These are phyloP conservation scores for Enoplosus armatus DNA, from an alignment of 2,797 vertebrate genomes.

Conservation along the genomic window DNA sequence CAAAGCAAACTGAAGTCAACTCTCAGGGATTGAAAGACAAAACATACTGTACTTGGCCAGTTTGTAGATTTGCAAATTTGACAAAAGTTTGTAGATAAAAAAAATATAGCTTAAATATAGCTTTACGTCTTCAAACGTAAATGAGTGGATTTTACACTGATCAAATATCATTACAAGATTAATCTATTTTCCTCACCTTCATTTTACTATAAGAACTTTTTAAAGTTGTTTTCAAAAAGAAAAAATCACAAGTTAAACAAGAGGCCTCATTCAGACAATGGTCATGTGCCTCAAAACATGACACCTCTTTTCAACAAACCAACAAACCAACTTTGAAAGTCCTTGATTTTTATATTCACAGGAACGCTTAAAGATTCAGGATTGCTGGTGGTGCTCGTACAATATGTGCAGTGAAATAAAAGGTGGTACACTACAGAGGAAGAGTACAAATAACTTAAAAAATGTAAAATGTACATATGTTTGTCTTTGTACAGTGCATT, in stretches of 20 bases:
- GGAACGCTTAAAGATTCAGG: too few relatives aligned
- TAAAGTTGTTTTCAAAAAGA: neutral
- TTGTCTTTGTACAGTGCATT: too few relatives aligned
- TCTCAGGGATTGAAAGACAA: conserved; percentile 38
- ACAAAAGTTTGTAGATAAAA: too few relatives aligned
- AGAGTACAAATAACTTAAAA: neutral
- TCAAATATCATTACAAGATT: neutral
- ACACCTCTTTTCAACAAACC: neutral
- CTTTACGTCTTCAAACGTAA: too few relatives aligned
- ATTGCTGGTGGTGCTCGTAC: neutral
- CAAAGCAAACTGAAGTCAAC: neutral
- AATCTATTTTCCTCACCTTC: neutral
- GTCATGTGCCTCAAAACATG: neutral
- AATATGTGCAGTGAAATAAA: neutral
- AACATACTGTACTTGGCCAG: conserved; percentile 30
- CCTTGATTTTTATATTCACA: neutral
- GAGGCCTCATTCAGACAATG: neutral
- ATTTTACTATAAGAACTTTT: neutral
- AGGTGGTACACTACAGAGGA: neutral
- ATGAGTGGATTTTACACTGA: neutral
- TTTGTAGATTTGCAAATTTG: too few relatives aligned
- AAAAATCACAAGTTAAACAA: neutral
- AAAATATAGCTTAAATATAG: too few relatives aligned
- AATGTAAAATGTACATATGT: too few relatives aligned
- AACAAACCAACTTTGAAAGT: neutral